Conservation (phyloP, 2,113 vertebrate genomes). For the Corythoichthys haematopterus region DNA sequence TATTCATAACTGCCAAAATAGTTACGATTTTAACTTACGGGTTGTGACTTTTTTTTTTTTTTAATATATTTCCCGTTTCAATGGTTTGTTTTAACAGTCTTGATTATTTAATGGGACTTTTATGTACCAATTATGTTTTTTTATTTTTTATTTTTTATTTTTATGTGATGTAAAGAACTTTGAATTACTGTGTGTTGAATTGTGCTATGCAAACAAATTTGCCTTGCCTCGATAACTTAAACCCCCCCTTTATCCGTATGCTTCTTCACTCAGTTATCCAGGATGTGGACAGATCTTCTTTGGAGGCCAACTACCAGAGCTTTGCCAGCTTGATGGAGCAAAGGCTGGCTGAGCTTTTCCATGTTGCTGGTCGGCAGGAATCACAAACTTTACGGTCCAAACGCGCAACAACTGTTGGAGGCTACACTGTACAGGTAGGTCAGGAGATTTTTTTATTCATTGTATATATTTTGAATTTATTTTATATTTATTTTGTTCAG, state of each 20-base stretch:
- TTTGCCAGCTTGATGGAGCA: constrained; percentile 95
- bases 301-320: constrained; percentile 92
- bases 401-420: constrained; percentile 83
- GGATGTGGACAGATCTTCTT: constrained; percentile 85
- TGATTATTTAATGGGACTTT: too few relatives aligned
- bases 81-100: too few relatives aligned
- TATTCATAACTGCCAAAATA: too few relatives aligned
- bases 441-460: neutral
- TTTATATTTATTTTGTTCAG: too few relatives aligned
- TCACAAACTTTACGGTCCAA: constrained; percentile 63
- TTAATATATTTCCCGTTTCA: too few relatives aligned
- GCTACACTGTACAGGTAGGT: constrained; percentile 91
- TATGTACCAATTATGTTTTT: too few relatives aligned
- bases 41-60: too few relatives aligned
- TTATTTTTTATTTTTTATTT: too few relatives aligned
- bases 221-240: neutral
- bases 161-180: too few relatives aligned
- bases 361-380: constrained; percentile 87
- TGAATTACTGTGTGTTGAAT: too few relatives aligned
- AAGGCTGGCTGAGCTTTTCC: constrained; percentile 88
- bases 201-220: too few relatives aligned
- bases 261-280: constrained; percentile 81
- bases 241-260: constrained; percentile 8
- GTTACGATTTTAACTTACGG: too few relatives aligned
- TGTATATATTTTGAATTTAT: neutral